A percentile compares a stretch with the other conserved stretches of the same genome.
Evolutionary conservation across 2,113 vertebrate genomes (phyloP).

Genomic region (Phylloscopus trochiloides): DNA sequence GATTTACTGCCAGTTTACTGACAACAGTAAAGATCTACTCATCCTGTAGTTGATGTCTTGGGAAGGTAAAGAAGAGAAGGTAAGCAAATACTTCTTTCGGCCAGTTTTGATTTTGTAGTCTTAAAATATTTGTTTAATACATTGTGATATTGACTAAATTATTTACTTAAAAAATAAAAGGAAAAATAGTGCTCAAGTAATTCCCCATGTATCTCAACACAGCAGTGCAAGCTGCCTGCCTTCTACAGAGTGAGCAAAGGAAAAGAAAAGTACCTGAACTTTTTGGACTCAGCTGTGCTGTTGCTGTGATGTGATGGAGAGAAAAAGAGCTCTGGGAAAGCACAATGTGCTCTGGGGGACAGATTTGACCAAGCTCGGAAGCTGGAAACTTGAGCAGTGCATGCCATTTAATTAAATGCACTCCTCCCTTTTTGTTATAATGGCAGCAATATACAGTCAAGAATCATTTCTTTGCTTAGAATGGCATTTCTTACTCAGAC

Average conservation of each 20-base stretch:
- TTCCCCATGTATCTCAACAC: accelerated
- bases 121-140: not conserved
- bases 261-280: not conserved
- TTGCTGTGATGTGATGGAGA: not conserved
- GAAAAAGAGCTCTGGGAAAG: not conserved
- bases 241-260: not conserved
- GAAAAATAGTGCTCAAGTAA: not conserved
- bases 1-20: not conserved
- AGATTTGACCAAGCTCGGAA: not conserved
- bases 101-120: not conserved
- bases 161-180: not conserved
- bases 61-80: not conserved
- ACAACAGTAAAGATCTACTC: not conserved
- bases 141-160: not conserved
- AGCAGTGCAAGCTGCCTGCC: not conserved
- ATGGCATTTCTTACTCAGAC: not conserved
- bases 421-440: not conserved
- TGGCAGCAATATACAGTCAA: not conserved
- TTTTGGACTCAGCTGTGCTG: not conserved
- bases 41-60: not conserved
- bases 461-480: not conserved
- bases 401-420: not conserved
- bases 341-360: accelerated
- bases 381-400: not conserved
- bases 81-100: not conserved